Evolutionary conservation across 1,140 invertebrate genomes (phyloP).

Genomic region (Pissodes strobi): DNA sequence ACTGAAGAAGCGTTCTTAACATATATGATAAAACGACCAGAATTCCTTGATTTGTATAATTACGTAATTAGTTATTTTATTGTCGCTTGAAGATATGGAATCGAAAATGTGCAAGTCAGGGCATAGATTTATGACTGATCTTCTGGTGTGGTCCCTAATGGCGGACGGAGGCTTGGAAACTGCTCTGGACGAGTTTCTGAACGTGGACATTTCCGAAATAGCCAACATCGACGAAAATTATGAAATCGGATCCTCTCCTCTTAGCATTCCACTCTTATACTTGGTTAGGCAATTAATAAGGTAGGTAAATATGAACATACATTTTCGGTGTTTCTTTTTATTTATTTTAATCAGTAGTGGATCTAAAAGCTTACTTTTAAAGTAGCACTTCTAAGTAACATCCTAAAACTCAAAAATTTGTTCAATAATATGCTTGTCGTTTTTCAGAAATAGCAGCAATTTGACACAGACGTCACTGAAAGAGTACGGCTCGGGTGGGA

Average conservation of each 20-base stretch:
- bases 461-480: slow-evolving; percentile 58
- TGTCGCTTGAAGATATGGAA: slow-evolving; percentile 42
- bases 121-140: slow-evolving; percentile 89
- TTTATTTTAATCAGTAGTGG: too few relatives aligned
- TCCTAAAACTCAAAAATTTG: background rate
- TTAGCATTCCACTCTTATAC: slow-evolving; percentile 75
- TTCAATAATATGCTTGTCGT: slow-evolving; percentile 35
- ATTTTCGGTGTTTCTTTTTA: too few relatives aligned
- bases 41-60: too few relatives aligned
- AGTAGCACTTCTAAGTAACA: too few relatives aligned
- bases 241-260: slow-evolving; percentile 51
- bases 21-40: too few relatives aligned
- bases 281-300: slow-evolving; percentile 81
- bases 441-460: slow-evolving; percentile 58
- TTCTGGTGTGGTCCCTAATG: slow-evolving; percentile 86
- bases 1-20: too few relatives aligned
- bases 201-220: slow-evolving; percentile 61
- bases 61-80: too few relatives aligned
- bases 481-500: slow-evolving; percentile 53
- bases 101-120: slow-evolving; percentile 61
- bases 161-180: slow-evolving; percentile 87
- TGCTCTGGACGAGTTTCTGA: slow-evolving; percentile 77
- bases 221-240: slow-evolving; percentile 55
- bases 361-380: too few relatives aligned
- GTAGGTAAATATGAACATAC: too few relatives aligned